Conservation (phyloP, 2,113 vertebrate genomes). For the Caretta caretta region DNA sequence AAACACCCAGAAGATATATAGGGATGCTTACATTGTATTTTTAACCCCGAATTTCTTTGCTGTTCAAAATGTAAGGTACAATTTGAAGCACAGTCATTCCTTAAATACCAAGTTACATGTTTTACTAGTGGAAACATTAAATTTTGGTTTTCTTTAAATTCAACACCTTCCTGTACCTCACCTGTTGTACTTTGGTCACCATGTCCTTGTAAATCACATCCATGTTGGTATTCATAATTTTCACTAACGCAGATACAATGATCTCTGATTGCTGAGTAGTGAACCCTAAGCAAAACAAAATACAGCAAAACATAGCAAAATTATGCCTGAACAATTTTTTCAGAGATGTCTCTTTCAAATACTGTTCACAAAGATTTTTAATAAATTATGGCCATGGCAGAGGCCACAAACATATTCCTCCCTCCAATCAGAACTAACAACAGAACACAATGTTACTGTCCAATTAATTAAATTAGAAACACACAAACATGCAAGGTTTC, state of each 20-base stretch:
- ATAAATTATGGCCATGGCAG: background rate
- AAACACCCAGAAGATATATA: fast-evolving
- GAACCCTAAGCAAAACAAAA: constrained; percentile 84
- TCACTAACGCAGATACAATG: constrained; percentile 86
- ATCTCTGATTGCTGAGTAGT: constrained; percentile 89
- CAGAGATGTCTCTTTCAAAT: background rate
- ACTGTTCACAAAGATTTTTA: background rate
- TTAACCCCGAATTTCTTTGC: background rate
- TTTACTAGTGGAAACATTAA: background rate
- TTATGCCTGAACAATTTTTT: background rate
- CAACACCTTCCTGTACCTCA: constrained; percentile 53
- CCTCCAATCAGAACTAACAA: background rate
- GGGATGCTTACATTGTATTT: background rate
- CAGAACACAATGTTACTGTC: background rate
- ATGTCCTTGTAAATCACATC: constrained; percentile 91
- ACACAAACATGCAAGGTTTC: background rate
- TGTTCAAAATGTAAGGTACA: background rate
- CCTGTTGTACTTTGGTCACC: constrained; percentile 96
- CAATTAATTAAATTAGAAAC: background rate
- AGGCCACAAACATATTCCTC: background rate
- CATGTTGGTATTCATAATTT: constrained; percentile 89
- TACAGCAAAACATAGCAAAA: background rate
- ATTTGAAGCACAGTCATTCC: background rate
- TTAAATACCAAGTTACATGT: fast-evolving
- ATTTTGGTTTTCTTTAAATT: background rate